phyloP scores from a whole-genome alignment of 2,797 vertebrate genomes.

The Myotis pilosus region DNA sequence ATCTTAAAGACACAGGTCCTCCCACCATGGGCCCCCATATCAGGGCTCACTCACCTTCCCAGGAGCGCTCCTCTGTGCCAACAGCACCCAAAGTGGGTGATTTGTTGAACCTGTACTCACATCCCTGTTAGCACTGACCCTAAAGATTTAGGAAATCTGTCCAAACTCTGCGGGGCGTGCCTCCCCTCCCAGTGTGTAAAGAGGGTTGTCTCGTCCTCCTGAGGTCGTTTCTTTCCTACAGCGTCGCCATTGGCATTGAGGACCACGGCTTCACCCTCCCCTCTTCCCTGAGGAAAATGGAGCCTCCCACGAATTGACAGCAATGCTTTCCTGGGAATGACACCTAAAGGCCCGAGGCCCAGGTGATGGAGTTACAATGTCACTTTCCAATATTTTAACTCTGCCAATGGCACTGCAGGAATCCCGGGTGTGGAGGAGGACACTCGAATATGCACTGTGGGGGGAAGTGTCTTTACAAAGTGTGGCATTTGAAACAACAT shows the following conservation, averaged over 20 bases:
- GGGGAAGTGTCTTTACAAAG: not conserved
- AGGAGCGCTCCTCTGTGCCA: no score
- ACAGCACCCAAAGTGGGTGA: not conserved
- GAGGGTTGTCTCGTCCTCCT: not conserved
- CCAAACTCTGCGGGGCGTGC: fast-evolving
- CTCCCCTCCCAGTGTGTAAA: not conserved
- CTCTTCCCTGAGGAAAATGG: fast-evolving
- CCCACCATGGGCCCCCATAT: fast-evolving
- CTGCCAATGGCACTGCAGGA: not conserved
- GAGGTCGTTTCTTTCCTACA: fast-evolving
- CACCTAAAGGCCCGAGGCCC: fast-evolving
- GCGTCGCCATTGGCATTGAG: fast-evolving
- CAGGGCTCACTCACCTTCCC: not conserved
- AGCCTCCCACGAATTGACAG: fast-evolving
- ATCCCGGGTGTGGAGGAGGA: not conserved
- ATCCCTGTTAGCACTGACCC: no score
- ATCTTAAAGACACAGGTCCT: fast-evolving
- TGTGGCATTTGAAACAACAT: not conserved
- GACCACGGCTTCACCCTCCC: fast-evolving
- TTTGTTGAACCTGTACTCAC: not conserved
- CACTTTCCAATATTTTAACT: not conserved
- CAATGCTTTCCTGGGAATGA: not conserved
- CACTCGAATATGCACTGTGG: not conserved
- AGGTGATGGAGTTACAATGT: fast-evolving
- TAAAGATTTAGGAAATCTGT: not conserved